Base-by-base conservation (phyloP, 2,888 invertebrate species). In the Lucinisca nassula region DNA sequence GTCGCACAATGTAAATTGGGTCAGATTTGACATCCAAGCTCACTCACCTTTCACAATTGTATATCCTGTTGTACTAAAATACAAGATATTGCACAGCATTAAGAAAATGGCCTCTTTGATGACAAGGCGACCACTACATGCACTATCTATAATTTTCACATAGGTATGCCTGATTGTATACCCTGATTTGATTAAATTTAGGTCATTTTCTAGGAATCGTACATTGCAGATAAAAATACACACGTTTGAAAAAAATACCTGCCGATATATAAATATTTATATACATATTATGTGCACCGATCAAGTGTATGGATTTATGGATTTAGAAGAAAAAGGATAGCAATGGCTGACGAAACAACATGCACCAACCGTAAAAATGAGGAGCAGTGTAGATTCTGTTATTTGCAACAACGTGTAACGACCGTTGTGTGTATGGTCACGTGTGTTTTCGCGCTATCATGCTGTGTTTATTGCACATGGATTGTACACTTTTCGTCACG, bases 361-460 rank as follows among this genome's bases (percentile, higher is more conserved):
- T 21, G 24, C 8, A 58, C 27, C 8, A 24, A 27, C 3, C 24
- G 27, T 8, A 27, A 58, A 27, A 8, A 27, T 27, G 27, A 27
- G 58, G 35, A 67, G 1, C 14, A 10, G 32, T 67, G 67, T 21
- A 67, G 30, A 4, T 12, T 6, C 35, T 67, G 67, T 21, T 2
- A 10, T 17, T 10, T 35, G 35, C 67, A 67, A 67, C 67, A 35
- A 12, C 8, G 17, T 12, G 4, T 35, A 0, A 35, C 67, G 30
- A 67, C 35, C 1, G 35, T 17, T 4, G 32, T 67, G 32, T 67
- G 67, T 21, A 35, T 35, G 21, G 2, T 67, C 35, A 67, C 67
- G 12, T 67, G 67, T 24, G 17, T 67, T 67, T 67, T 67, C 67
- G 67, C 67, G 67, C 35, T 67, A 35, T 67, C 67, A 21, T 67